Evolutionary conservation across 2,797 vertebrate genomes (phyloP).

Genomic region (Dicrostonyx torquatus): DNA sequence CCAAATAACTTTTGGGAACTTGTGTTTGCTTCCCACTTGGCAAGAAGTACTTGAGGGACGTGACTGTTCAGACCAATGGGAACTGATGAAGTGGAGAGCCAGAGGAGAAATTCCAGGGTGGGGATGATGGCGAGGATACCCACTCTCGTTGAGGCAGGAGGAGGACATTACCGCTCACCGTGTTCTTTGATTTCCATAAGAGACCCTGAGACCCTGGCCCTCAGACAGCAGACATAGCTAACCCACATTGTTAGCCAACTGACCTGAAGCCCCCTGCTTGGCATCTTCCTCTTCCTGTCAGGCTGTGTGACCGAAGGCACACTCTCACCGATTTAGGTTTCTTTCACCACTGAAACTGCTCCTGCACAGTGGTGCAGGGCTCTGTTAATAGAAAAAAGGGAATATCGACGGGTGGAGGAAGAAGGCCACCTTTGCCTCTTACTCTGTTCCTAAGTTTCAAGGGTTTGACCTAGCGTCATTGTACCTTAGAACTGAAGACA

Average conservation of each 20-base stretch:
- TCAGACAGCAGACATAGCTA: neutral
- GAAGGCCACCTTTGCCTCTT: neutral
- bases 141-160: neutral
- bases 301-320: neutral
- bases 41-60: neutral
- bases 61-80: slow-evolving; percentile 14
- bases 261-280: neutral
- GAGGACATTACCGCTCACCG: neutral
- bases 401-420: neutral
- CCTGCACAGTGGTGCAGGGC: neutral
- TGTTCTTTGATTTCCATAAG: neutral
- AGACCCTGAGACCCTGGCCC: neutral
- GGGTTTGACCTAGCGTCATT: slow-evolving; percentile 37
- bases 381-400: neutral
- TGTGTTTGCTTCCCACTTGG: slow-evolving; percentile 10
- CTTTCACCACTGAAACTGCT: neutral
- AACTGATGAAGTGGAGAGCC: neutral
- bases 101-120: slow-evolving; percentile 8
- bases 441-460: neutral
- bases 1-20: neutral
- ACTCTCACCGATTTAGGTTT: neutral
- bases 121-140: neutral
- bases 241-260: neutral
- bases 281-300: neutral
- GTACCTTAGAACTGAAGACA: neutral